Base-by-base conservation (phyloP, 2,113 vertebrate species). In the Rhagologus leucostigma region DNA sequence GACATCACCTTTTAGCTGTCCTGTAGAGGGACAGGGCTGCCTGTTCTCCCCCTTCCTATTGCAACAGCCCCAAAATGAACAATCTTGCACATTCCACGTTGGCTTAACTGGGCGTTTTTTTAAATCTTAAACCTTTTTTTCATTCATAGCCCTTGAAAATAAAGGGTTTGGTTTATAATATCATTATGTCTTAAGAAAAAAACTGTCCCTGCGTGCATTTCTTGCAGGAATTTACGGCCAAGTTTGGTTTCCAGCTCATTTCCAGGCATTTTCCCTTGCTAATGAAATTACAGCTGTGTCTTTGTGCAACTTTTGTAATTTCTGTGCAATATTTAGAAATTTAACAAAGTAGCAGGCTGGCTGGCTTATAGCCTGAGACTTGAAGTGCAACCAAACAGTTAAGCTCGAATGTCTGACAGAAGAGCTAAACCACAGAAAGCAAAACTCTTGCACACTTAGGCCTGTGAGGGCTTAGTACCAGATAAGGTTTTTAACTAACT, bases 401-500 rank as follows among this genome's bases (percentile, higher is more conserved):
- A 94, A 95, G 85, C 11, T 70, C 13, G 8, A 5, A 41, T 12
- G 18, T 56, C 11, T 42, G 64, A 73, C 53, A 80, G n/a, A 65
- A 49, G 39, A 75, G 41, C 33, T 62, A 89, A 93, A 53, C 74
- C 74, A 39, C 69, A 46, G 41, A 75, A 65, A 71, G 47, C n/a
- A 69, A 62, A 88, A 74, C 67, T 60, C 59, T 19, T 55, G 27
- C 60, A 14, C 5, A 3, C 68, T 93, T 63, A 37, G 85, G 69
- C 56, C 16, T 63, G n/a, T 32, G 74, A 64, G 18, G 6, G 16
- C 42, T 95, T 23, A 39, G 16, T 41, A 15, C 32, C 60, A 68
- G 80, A 84, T 78, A 91, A 87, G 26, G 56, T n/a, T 23, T 84
- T 78, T 41, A 71, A 86, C 64, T 62, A 95, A 71, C 94, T 96